Base-by-base conservation (phyloP, 2,888 invertebrate species). In the Beris chalybata region DNA sequence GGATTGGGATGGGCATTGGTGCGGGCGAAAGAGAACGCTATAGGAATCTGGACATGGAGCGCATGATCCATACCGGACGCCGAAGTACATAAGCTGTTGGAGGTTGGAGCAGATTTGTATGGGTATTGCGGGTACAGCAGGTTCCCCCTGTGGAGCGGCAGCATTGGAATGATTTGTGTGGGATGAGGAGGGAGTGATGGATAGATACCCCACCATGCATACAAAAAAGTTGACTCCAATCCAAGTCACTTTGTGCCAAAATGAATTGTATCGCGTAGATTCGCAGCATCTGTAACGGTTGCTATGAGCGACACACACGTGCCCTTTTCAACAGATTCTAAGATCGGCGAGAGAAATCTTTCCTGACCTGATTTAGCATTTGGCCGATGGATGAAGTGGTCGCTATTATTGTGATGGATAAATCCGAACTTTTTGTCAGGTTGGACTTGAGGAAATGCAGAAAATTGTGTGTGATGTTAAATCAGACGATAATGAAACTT, bases 251-350 rank as follows among this genome's bases (percentile, higher is more conserved):
- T 43, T 52, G 50, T 50, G 52, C 50, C 61, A 61, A 50, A 50
- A 38, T 52, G 38, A 61, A 50, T 61, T 61, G 30, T 32, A 61
- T 61, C 61, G 61, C 31, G 47, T 61, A 61, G 61, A 61, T 61
- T 61, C 31, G 50, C 61, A 61, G 22, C 61, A 61, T 61, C 61
- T 61, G 61, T 52, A 52, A 43, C 32, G 43, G 43, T 50, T 59
- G 5, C 58, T n/a, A 32, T 31, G 48, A 45, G 4, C n/a, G 12
- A 43, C 15, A 50, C 38, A 52, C 61, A 61, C 61, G 61, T 61
- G 61, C 50, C 61, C 50, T 61, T 61, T 43, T 43, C 5, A 48
- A 15, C 13, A 13, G 12, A n/a, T 7, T n/a, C 6, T n/a, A 48
- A 11, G 15, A 48, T 15, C 13, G 2, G 48, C 44, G n/a, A 44